Conservation (phyloP, 2,797 vertebrate genomes). For the Falco peregrinus region DNA sequence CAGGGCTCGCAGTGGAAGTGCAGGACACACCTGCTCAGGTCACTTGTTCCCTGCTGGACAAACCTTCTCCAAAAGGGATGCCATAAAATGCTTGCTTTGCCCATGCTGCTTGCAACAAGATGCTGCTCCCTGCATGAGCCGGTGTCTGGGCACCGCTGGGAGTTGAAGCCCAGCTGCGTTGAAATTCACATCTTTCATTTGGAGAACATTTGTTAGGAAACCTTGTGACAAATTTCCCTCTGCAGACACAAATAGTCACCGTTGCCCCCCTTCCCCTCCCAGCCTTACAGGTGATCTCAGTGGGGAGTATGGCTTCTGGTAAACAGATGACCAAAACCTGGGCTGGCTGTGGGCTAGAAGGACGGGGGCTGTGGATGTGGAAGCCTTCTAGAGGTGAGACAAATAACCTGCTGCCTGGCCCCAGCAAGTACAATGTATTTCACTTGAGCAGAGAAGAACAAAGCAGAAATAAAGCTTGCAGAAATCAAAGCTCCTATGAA, state of each 20-base stretch:
- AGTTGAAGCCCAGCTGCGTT: not conserved
- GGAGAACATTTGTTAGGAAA: rapidly evolving
- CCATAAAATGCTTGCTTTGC: rapidly evolving
- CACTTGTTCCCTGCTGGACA: not conserved
- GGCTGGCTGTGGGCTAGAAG: not conserved
- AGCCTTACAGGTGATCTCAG: rapidly evolving
- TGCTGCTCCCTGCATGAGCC: not conserved
- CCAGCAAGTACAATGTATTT: not conserved
- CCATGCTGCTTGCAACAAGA: not conserved
- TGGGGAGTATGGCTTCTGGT: not conserved
- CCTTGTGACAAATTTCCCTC: not conserved
- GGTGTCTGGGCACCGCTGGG: rapidly evolving
- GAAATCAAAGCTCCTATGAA: not conserved
- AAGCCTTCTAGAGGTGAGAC: not conserved
- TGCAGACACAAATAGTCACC: not conserved
- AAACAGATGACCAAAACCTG: not conserved
- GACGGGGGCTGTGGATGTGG: not conserved
- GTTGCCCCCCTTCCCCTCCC: rapidly evolving
- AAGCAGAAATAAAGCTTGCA: not conserved
- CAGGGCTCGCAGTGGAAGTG: not conserved
- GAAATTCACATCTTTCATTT: rapidly evolving
- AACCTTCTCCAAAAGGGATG: rapidly evolving
- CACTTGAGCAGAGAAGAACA: not conserved
- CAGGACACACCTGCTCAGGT: rapidly evolving
- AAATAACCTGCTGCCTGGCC: not conserved